Evolutionary conservation across 2,797 vertebrate genomes (phyloP), one percentile per base, ranked within the genome.

Genomic region (Menidia menidia): DNA sequence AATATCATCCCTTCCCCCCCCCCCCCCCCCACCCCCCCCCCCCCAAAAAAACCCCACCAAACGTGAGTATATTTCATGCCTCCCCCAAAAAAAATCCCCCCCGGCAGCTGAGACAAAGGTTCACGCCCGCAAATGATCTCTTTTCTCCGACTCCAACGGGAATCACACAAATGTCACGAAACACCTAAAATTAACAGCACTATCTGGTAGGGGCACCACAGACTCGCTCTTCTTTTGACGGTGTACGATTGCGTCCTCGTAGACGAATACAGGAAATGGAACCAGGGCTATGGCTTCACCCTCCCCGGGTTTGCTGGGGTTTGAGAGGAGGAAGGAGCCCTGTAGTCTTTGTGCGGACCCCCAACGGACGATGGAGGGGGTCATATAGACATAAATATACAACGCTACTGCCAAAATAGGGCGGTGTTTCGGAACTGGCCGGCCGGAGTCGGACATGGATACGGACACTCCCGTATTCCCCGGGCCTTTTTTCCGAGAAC

Each of bases 101-200:
- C 51, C 53, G 71, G 53, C 62, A 54, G 76, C 30, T 55, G 60
- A 68, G 75, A 81, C 65, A 77, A 81, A 53, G 79, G 82, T 79
- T 78, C 80, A 82, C 79, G 59, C 74, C 51, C 32, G 61, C 64
- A 82, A 71, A 67, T 15, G 30, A 68, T 62, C 69, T 83, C 69
- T 73, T 81, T 54, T n/a, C n/a, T n/a, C 67, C 52, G 71, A 86
- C 71, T 80, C 69, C 65, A 64, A 82, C 64, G 82, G 73, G 82
- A 81, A 76, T 72, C 71, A 82, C 88, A 91, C 73, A 83, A 87
- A 85, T 84, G 73, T 80, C 85, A 91, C 87, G 72, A 78, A 85
- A 92, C 88, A 89, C 74, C 71, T 68, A 68, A 82, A 85, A 90
- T 80, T 35, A 85, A 83, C 51, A 71, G 55, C 71, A 86, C 53